Base-by-base conservation (phyloP, 2,888 invertebrate species). In the Mantis religiosa region DNA sequence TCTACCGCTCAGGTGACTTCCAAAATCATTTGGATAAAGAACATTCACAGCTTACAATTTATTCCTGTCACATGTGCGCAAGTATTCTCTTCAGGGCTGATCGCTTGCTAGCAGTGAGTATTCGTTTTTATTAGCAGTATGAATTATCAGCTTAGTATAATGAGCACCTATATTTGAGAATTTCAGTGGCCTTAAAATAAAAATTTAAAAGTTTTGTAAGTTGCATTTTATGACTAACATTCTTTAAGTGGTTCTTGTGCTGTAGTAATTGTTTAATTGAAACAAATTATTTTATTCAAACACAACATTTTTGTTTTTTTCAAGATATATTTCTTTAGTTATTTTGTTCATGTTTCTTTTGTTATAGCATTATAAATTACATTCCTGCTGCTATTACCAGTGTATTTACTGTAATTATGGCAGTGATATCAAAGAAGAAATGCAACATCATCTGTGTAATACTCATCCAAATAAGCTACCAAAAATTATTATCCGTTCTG, bases 361-460 rank as follows among this genome's bases (percentile, higher is more conserved):
- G 54, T 87, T 92, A 83, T 90, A 93, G 92, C 94, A 94, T 91
- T 93, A 94, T 90, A 92, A 92, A 28, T 85, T 90, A 8, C 94
- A 94, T 88, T 92, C 92, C 2, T 93, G 94, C 85, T 92, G 92
- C 87, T 92, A 92, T 30, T 94, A 93, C 89, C 94, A 94, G 90
- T 95, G 95, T 90, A 92, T 94, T 4, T 94, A 94, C 91, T 95
- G 95, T 91, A 85, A 92, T 0, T 92, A 92, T 90, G 94, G 94
- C 3, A 91, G 93, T 2, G 92, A 93, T 25, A 91, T 91, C 2
- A 90, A 92, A 2, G 92, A 92, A 3, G 93, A 93, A 6, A 92
- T 95, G 89, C 92, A 94, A 82, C 92, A 91, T 15, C 95, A 95
- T 92, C 93, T 95, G 89, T 93, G 93, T 34, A 90, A 91, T 8